Conservation (phyloP, 1,140 invertebrate genomes). For the Epicauta chinensis region DNA sequence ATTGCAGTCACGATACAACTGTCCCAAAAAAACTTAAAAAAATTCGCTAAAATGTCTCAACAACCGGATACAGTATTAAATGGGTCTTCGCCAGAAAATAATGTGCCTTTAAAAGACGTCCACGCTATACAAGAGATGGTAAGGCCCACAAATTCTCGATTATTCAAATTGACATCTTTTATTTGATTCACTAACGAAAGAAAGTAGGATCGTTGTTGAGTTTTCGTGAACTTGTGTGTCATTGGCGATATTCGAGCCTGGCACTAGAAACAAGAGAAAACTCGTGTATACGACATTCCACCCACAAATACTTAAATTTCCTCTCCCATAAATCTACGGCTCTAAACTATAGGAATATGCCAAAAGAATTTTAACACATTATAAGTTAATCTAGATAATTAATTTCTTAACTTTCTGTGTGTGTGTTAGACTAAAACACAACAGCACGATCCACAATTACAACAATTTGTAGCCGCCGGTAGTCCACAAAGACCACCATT, state of each 20-base stretch:
- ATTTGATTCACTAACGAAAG: too few species aligned
- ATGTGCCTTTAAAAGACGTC: slow-evolving; percentile 14
- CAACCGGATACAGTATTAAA: slow-evolving; percentile 20
- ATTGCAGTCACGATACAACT: slow-evolving; percentile 10
- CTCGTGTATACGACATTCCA: slow-evolving; percentile 17
- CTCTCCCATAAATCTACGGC: slow-evolving; percentile 6
- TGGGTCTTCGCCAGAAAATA: slow-evolving; percentile 19
- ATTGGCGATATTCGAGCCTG: slow-evolving; percentile 22
- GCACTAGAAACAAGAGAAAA: slow-evolving; percentile 21
- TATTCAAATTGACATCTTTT: too few species aligned
- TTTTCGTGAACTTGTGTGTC: slow-evolving; percentile 16
- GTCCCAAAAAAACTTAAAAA: neutral
- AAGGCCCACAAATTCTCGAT: too few species aligned
- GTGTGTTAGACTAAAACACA: neutral
- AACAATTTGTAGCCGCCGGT: neutral
- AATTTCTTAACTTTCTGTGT: too few species aligned
- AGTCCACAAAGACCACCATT: slow-evolving; percentile 25
- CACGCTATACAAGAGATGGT: slow-evolving; percentile 16
- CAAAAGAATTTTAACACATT: too few species aligned
- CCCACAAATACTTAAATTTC: slow-evolving; percentile 13
- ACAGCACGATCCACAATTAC: neutral
- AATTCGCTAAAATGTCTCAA: slow-evolving; percentile 19
- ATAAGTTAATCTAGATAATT: too few species aligned
- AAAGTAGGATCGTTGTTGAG: slow-evolving; percentile 6
- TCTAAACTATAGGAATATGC: too few species aligned